Conservation (phyloP, 2,888 invertebrate genomes). For the Camponotus fellah region DNA sequence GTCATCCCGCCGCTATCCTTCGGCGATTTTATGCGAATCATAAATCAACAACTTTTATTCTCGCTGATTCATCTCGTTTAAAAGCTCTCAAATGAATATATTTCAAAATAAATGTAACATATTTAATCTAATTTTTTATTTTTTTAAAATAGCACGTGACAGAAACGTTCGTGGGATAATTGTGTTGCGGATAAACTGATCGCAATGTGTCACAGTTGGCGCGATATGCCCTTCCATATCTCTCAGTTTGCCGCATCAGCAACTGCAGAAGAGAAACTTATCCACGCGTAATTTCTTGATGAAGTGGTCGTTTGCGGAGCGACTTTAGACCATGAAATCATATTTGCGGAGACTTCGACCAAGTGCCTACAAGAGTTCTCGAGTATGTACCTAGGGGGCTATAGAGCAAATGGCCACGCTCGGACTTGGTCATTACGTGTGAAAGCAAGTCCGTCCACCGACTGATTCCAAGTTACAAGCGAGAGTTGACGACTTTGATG, state of each 20-base stretch:
- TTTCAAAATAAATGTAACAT: neutral
- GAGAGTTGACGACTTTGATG: conserved; percentile 47
- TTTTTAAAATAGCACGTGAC: neutral
- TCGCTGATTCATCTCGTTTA: neutral
- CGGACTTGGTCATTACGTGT: conserved; percentile 59
- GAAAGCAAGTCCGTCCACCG: conserved; percentile 51
- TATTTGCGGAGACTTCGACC: conserved; percentile 68
- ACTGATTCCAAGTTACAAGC: conserved; percentile 40
- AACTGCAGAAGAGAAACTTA: conserved; percentile 45
- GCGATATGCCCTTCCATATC: conserved; percentile 36
- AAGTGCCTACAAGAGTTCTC: conserved; percentile 53
- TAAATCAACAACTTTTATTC: neutral
- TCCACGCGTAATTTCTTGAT: conserved; percentile 72
- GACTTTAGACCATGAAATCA: conserved; percentile 67
- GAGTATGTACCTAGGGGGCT: conserved; percentile 48
- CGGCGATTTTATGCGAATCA: conserved; percentile 1
- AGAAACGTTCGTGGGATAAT: conserved; percentile 3
- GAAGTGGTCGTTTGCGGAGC: conserved; percentile 64
- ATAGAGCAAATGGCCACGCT: conserved; percentile 49
- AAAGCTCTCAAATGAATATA: neutral
- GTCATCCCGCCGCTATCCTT: neutral
- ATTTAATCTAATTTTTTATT: neutral
- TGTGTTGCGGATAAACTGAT: conserved; percentile 3
- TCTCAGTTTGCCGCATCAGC: conserved; percentile 25
- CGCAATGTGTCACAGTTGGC: neutral